Base-by-base conservation (phyloP, 2,113 vertebrate genomes). In the Sardina pilchardus region DNA sequence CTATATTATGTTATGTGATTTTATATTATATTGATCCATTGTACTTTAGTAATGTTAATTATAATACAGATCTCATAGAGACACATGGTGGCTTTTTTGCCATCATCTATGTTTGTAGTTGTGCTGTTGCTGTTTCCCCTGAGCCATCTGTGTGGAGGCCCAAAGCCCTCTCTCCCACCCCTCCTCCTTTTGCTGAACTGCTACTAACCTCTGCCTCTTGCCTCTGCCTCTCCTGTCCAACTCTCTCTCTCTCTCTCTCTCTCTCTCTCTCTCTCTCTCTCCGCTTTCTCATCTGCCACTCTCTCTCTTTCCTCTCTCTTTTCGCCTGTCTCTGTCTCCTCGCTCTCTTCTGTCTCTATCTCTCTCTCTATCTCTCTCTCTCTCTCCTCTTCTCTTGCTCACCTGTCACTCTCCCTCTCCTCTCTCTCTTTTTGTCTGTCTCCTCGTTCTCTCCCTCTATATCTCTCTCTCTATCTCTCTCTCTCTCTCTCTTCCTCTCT, bases 171-270 rank as follows among this genome's bases (percentile, higher is more conserved):
- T 84, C 86, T 90, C 84, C 67, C 78, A 86, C 86, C 39, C 87
- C 90, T 56, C 80, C 56, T 82, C 85, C 80, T 17, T 17, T 53
- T 88, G 82, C 83, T 86, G 89, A 86, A 89, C 86, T 88, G 82
- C 82, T 50, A 88, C 89, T 92, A 90, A 89, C 81, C 50, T 90
- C 84, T 90, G 86, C 88, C 87, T 92, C 82, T 88, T 90, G 86
- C 94, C 95, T 95, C 96, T 91, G 96, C 95, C 93, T 96, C 94
- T 93, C 95, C 95, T 91, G 95, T 88, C 90, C 50, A 53, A 53
- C 50, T 53, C 48, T 50, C 48, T 30, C 26, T 10, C 30, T 34
- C 9, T 71, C n/a, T 71, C 26, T 71, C 59, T 26, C 53, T 21
- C 16, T 21, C 53, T n/a, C 17, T 59, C 53, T 59, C 53, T 59